Evolutionary conservation across 2,888 invertebrate genomes (phyloP), one percentile per base, ranked within the genome.

Genomic region (Andrena haemorrhoa): DNA sequence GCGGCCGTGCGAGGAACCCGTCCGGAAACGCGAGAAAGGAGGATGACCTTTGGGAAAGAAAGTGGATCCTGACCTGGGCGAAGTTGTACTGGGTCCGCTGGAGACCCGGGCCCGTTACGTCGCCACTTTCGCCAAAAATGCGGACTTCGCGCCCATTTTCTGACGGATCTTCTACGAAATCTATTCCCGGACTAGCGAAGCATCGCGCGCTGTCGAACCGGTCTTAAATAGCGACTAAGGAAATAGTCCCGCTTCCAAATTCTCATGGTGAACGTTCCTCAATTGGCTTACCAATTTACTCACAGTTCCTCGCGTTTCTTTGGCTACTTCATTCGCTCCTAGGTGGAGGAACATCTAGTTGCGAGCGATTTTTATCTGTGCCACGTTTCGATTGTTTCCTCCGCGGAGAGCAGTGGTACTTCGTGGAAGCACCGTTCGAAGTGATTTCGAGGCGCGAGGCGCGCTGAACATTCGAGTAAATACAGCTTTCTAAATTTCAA

Each of bases 31-130:
- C 29, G 68, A 31, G 71, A 41, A 76, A 66, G 79, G 72, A 63
- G 53, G 64, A 73, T 72, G 69, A 77, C 69, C 83, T 58, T 41
- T 33, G 10, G 16, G 20, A 6, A 72, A 73, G 82, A 82, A 85
- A 84, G 82, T 82, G 68, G 79, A 82, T 85, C 84, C 68, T 84
- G 85, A 84, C 84, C 84, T 85, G 74, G 84, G 58, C 31, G 64
- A 85, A 75, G 51, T 70, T 76, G 75, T 78, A 51, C 66, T n/a
- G 41, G 53, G 49, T 7, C 69, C 72, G 0, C 6, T 16, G 41
- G 29, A 41, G 29, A n/a, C 20, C 20, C 23, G 33, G 16, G 20
- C 47, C 49, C 33, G 73, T 66, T 61, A 23, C 16, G 10, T 16
- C 1, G 2, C 16, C 8, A 16, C 7, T 26, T 49, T 20, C 8